Conservation (phyloP, 2,888 invertebrate species). For the Phragmatobia fuliginosa region DNA sequence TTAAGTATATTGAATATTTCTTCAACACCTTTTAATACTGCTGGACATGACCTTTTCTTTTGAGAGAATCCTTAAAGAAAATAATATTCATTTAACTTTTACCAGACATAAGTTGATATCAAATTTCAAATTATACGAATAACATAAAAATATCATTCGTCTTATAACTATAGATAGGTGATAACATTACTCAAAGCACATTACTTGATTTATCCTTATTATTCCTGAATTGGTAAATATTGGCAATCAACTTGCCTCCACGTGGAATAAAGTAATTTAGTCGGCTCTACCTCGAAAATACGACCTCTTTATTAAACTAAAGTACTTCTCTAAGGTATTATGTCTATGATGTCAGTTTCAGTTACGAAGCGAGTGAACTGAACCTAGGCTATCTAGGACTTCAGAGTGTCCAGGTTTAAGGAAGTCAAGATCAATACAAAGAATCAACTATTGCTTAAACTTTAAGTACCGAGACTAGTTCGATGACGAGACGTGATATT, state of each 20-base stretch:
- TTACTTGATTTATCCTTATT: background rate
- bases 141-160: too few species aligned
- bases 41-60: too few species aligned
- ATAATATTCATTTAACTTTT: background rate
- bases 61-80: background rate
- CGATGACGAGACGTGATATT: slow-evolving; percentile 26
- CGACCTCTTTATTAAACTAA: background rate
- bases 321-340: background rate
- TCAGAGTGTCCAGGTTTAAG: background rate
- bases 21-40: too few species aligned
- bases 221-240: background rate
- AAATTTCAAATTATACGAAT: too few species aligned
- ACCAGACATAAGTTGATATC: background rate
- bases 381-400: background rate
- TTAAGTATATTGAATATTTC: too few species aligned
- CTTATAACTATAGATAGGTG: background rate
- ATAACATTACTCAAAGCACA: background rate
- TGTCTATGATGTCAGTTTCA: background rate
- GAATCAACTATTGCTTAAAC: slow-evolving; percentile 12
- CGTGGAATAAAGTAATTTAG: background rate
- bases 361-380: background rate
- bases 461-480: slow-evolving; percentile 5
- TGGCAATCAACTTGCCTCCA: background rate
- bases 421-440: background rate
- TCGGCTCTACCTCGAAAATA: background rate